These are phyloP conservation scores for Epinephelus malabaricus DNA, from an alignment of 2,797 vertebrate genomes.

Conservation along the genomic window DNA sequence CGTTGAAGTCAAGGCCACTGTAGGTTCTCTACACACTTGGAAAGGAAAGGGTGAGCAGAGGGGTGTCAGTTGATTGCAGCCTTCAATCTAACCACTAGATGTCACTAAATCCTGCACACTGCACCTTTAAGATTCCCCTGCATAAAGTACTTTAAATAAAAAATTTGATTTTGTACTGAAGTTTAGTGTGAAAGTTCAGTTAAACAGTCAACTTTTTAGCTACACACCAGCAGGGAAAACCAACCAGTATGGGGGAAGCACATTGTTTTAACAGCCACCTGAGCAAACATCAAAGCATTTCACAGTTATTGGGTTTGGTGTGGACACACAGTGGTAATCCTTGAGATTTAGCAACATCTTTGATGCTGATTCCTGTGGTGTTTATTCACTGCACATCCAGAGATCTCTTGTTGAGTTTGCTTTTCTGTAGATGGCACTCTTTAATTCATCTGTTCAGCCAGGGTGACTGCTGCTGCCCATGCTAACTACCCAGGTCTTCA, in stretches of 20 bases:
- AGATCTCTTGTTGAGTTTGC: conserved; percentile 5
- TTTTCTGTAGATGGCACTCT: conserved; percentile 23
- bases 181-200: conserved; percentile 18
- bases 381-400: conserved; percentile 35
- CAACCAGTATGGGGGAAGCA: conserved; percentile 12
- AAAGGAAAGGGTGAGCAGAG: no score
- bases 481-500: conserved; percentile 11
- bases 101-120: no score
- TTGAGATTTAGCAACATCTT: conserved; percentile 55
- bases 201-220: conserved; percentile 12
- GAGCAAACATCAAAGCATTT: conserved; percentile 60
- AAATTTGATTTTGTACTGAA: conserved; percentile 12
- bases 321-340: conserved; percentile 55
- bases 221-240: conserved; percentile 2
- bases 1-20: no score
- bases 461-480: conserved; percentile 30
- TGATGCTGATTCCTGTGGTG: conserved; percentile 47
- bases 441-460: conserved; percentile 15
- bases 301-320: conserved; percentile 51
- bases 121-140: neutral
- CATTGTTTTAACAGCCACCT: conserved; percentile 60
- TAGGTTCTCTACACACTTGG: no score
- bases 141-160: neutral
- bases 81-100: no score
- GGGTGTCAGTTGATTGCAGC: no score